These are phyloP conservation scores for Leptopterna dolabrata DNA, from an alignment of 2,888 invertebrate genomes.

Conservation along the genomic window DNA sequence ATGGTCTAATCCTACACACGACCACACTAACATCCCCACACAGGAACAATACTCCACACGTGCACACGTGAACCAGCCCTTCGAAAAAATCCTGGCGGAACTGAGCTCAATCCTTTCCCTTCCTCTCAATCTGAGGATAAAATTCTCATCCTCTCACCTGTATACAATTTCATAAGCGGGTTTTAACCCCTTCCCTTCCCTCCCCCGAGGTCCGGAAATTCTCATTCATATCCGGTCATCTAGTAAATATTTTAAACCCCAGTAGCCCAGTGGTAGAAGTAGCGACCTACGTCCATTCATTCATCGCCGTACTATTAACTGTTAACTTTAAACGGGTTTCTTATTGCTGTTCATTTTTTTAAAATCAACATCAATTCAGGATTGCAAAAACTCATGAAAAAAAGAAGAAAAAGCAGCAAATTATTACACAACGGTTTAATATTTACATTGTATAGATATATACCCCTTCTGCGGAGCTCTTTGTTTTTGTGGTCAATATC, in stretches of 20 bases:
- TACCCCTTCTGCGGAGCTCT: too few relatives aligned
- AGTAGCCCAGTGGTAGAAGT: neutral
- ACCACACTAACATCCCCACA: neutral
- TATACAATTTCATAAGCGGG: neutral
- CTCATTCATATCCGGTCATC: slow-evolving; percentile 5
- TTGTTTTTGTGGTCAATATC: too few relatives aligned
- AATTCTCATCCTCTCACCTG: neutral
- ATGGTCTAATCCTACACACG: neutral
- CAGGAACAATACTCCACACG: neutral
- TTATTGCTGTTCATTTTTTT: too few relatives aligned
- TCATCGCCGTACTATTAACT: too few relatives aligned
- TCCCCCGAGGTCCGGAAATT: neutral
- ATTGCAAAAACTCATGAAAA: too few relatives aligned
- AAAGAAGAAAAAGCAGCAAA: too few relatives aligned
- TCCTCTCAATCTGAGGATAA: slow-evolving; percentile 16
- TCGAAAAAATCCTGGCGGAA: slow-evolving; percentile 13
- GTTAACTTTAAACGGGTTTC: too few relatives aligned
- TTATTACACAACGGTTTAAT: too few relatives aligned
- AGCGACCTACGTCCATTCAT: neutral
- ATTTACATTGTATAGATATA: too few relatives aligned
- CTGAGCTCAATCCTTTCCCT: slow-evolving; percentile 22
- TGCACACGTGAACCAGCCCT: too few relatives aligned
- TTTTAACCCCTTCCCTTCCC: too few relatives aligned
- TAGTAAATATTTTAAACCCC: neutral
- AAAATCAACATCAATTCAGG: too few relatives aligned